A percentile compares a stretch with the other conserved stretches of the same genome.
These are phyloP conservation scores for Tromatobia lineatoria DNA, from an alignment of 2,888 invertebrate species.

Conservation along the genomic window DNA sequence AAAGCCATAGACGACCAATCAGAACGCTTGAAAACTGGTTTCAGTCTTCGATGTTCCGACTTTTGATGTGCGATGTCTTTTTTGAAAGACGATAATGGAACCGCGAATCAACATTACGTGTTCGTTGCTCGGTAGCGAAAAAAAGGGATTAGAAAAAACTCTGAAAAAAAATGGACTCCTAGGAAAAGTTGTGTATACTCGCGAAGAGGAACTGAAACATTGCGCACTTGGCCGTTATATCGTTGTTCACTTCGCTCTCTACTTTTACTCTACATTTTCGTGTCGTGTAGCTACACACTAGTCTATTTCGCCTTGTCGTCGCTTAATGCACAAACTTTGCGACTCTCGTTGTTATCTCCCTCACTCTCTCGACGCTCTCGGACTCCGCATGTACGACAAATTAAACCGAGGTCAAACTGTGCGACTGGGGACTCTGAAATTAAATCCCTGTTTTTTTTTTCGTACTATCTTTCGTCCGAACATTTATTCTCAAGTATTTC, in stretches of 20 bases:
- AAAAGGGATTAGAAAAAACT: conserved; percentile 2
- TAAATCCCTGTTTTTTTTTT: conserved; percentile 48
- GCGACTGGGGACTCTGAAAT: conserved; percentile 52
- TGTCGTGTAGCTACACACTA: conserved; percentile 58
- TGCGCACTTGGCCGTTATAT: conserved; percentile 31
- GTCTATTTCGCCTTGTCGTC: conserved; percentile 64
- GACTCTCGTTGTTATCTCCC: conserved; percentile 21
- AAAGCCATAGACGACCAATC: too few species aligned
- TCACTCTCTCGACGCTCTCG: conserved; percentile 12
- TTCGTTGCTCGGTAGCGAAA: conserved; percentile 22
- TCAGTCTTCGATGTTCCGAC: too few species aligned
- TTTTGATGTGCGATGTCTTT: too few species aligned
- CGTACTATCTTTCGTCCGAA: conserved; percentile 6
- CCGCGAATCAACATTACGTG: conserved; percentile 47
- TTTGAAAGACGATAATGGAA: too few species aligned
- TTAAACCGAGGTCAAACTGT: conserved; percentile 62
- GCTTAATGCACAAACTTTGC: conserved; percentile 67
- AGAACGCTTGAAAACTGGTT: too few species aligned
- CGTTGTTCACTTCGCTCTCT: conserved; percentile 40
- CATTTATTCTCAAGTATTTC: conserved; percentile 36
- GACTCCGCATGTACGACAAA: conserved; percentile 49
- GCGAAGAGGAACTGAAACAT: conserved; percentile 36
- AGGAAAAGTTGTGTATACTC: conserved; percentile 54
- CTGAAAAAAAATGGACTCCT: background rate
- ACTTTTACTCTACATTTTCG: conserved; percentile 18